Evolutionary conservation across 2,113 vertebrate genomes (phyloP), one percentile per base, ranked within the genome.

Genomic region (Pandion haliaetus): DNA sequence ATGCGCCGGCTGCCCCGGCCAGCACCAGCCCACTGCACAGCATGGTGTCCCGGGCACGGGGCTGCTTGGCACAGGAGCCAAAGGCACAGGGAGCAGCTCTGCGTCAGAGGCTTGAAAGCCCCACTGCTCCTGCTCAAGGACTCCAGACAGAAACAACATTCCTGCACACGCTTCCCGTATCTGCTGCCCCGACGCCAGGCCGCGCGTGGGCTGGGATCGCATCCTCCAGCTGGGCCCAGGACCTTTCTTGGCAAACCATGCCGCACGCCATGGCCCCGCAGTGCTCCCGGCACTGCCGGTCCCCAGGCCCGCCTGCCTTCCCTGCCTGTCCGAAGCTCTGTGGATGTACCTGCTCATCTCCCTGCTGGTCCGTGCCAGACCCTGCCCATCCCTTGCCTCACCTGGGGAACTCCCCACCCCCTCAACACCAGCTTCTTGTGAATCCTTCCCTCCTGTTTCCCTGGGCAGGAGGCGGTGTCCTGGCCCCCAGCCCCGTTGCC

Each of bases 71-170:
- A 0, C 3, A 2, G 55, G 32, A 82, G 49, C 49, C 6, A 5
- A 77, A 47, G 47, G 52, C 49, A 11, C 34, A 7, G 62, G 57
- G 79, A 95, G 62, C 85, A 76, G 82, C 66, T 91, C 88, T 62
- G 55, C 10, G 14, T 90, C 95, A 96, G 71, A 74, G 44, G 21
- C 49, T 82, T 3, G 2, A 86, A 92, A 58, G 82, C 73, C 26
- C 69, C 63, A 12, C 21, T 40, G 10, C 59, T 84, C 42, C 65
- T 9, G 47, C 52, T 84, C 65, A n/a, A 54, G 83, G 47, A 81
- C 72, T 95, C 93, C 81, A 96, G 95, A 97, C 94, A 97, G 91
- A 91, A 96, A 97, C 96, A 96, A 97, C 93, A 97, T 97, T 97
- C 96, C 95, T 95, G 83, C 81, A 94, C 81, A 82, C 8, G 1